These are phyloP conservation scores for Chelon auratus DNA, from an alignment of 2,797 vertebrate species.

Conservation along the genomic window DNA sequence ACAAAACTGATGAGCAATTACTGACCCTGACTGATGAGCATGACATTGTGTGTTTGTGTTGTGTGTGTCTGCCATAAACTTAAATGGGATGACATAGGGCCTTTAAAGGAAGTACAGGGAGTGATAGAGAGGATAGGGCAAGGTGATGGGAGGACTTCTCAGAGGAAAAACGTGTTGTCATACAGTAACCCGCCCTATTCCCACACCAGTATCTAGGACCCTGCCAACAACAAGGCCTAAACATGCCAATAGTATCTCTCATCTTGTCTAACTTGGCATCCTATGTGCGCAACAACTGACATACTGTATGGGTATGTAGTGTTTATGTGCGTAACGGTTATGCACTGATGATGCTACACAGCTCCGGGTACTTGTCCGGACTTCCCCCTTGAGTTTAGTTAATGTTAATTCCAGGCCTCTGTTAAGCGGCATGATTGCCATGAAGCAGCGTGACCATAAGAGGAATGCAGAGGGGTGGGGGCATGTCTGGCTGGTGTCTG, in stretches of 20 bases:
- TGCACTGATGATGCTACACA: conserved; percentile 28
- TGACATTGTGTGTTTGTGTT: too few species aligned
- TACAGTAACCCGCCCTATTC: conserved; percentile 23
- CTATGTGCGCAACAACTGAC: conserved; percentile 2
- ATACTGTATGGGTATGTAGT: background rate
- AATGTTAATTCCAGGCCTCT: conserved; percentile 18
- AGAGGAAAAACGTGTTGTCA: background rate
- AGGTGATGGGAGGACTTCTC: background rate
- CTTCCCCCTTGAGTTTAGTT: conserved; percentile 17
- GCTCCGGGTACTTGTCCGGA: conserved; percentile 32
- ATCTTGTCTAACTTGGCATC: background rate
- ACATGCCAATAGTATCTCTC: background rate
- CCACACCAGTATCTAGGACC: background rate
- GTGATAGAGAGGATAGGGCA: conserved; percentile 12
- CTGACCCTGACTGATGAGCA: background rate
- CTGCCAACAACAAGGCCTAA: conserved; percentile 30
- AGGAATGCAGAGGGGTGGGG: conserved; percentile 59
- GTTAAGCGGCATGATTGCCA: conserved; percentile 22
- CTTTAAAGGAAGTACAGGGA: conserved; percentile 47
- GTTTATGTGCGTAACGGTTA: conserved; percentile 6
- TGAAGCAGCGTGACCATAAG: conserved; percentile 41
- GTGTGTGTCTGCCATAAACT: background rate
- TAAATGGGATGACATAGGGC: background rate
- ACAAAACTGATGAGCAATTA: background rate
- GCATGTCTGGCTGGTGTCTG: conserved; percentile 50